Percentiles rank a stretch among this genome's conserved stretches.
phyloP scores from a whole-genome alignment of 2,113 vertebrate genomes.

The Ranitomeya imitator region DNA sequence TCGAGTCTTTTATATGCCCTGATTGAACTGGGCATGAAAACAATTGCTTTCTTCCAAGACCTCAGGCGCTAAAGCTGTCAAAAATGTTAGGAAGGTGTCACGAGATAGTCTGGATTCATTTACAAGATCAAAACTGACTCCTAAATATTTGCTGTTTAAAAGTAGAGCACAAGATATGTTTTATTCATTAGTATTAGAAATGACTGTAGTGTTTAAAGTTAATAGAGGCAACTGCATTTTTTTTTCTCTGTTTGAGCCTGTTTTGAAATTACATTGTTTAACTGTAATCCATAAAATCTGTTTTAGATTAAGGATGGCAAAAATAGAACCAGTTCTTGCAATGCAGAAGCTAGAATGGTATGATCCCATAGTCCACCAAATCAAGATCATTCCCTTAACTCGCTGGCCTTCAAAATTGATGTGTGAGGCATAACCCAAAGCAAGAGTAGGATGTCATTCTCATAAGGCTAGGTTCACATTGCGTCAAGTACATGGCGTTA shows the following conservation, averaged over 20 bases:
- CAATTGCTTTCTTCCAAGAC: conserved; percentile 34
- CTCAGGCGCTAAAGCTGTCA: conserved; percentile 47
- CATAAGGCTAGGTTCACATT: too few species aligned
- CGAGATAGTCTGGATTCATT: conserved; percentile 42
- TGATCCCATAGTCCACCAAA: neutral
- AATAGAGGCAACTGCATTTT: neutral
- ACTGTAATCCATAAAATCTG: neutral
- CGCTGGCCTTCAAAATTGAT: neutral
- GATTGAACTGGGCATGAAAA: conserved; percentile 48
- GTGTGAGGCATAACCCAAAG: neutral
- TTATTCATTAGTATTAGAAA: conserved; percentile 40
- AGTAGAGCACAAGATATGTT: neutral
- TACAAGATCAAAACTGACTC: conserved; percentile 13
- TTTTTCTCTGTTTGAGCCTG: neutral
- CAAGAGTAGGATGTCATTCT: neutral
- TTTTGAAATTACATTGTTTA: neutral
- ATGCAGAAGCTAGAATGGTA: neutral
- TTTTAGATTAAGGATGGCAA: neutral
- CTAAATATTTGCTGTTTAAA: conserved; percentile 48
- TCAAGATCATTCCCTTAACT: neutral
- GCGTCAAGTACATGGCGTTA: too few species aligned
- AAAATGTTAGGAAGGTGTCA: conserved; percentile 27
- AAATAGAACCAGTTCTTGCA: neutral
- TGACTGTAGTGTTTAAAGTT: neutral
- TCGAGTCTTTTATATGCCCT: conserved; percentile 28